phyloP scores from a whole-genome alignment of 2,113 vertebrate genomes.

The Rynchops niger region DNA sequence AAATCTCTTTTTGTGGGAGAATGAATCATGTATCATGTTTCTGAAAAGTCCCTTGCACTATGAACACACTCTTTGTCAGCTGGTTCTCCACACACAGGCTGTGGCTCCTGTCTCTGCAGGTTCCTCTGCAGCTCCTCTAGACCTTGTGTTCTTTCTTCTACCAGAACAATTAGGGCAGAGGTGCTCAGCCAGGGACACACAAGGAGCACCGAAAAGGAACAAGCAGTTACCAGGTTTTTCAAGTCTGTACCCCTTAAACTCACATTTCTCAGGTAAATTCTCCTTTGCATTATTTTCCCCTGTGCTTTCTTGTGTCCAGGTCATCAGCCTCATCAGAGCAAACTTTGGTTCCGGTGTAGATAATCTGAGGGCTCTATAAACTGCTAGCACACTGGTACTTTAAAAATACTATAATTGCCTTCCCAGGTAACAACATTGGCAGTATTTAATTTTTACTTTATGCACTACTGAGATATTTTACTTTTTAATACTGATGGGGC shows the following conservation, averaged over 20 bases:
- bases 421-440: background rate
- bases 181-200: background rate
- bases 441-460: background rate
- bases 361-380: background rate
- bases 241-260: background rate
- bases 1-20: slow-evolving; percentile 52
- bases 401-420: background rate
- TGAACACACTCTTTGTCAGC: background rate
- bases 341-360: background rate
- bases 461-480: background rate
- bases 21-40: slow-evolving; percentile 46
- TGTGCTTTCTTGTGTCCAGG: background rate
- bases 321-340: background rate
- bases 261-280: background rate
- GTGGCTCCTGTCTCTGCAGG: background rate
- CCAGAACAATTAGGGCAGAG: background rate
- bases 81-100: background rate
- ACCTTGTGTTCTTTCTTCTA: background rate
- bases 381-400: background rate
- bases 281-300: background rate
- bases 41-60: slow-evolving; percentile 38
- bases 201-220: background rate
- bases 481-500: background rate
- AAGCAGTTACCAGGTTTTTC: background rate
- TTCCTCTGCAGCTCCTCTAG: background rate